Percentiles rank a stretch among this genome's conserved stretches.
Conservation (phyloP, 2,888 invertebrate genomes). For the Cotesia congregata region DNA sequence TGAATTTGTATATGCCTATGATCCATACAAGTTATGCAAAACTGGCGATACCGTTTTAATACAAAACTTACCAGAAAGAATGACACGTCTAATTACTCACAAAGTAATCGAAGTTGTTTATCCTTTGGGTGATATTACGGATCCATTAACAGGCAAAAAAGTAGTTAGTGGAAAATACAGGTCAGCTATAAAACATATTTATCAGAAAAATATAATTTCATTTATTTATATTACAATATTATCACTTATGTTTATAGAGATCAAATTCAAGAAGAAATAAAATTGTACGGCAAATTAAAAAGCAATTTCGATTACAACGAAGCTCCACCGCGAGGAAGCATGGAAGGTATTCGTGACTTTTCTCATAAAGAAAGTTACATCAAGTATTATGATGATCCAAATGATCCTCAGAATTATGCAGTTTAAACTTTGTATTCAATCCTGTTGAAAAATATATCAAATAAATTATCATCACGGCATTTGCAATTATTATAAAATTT, state of each 20-base stretch:
- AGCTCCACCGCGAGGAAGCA: slow-evolving; percentile 85
- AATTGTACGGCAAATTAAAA: slow-evolving; percentile 79
- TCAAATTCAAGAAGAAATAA: slow-evolving; percentile 77
- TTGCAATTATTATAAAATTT: slow-evolving; percentile 27
- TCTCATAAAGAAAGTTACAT: slow-evolving; percentile 82
- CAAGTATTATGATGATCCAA: slow-evolving; percentile 84
- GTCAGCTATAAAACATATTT: slow-evolving; percentile 52
- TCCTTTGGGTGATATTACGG: slow-evolving; percentile 87
- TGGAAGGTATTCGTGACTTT: slow-evolving; percentile 87
- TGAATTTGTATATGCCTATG: slow-evolving; percentile 82
- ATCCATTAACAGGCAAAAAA: slow-evolving; percentile 87
- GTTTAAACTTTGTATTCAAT: slow-evolving; percentile 68
- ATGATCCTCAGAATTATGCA: slow-evolving; percentile 80
- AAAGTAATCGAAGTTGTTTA: slow-evolving; percentile 82
- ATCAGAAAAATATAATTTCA: too few species aligned
- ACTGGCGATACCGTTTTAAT: slow-evolving; percentile 88
- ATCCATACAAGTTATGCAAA: slow-evolving; percentile 83
- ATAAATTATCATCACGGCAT: not conserved
- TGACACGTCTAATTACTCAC: slow-evolving; percentile 85
- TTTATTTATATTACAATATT: slow-evolving; percentile 25
- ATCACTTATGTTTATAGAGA: slow-evolving; percentile 72
- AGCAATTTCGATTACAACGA: slow-evolving; percentile 82
- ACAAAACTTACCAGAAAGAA: slow-evolving; percentile 79
- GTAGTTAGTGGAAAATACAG: slow-evolving; percentile 80
- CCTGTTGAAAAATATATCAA: slow-evolving; percentile 8